Base-by-base conservation (phyloP, 2,888 invertebrate species). In the Rotaria socialis region DNA sequence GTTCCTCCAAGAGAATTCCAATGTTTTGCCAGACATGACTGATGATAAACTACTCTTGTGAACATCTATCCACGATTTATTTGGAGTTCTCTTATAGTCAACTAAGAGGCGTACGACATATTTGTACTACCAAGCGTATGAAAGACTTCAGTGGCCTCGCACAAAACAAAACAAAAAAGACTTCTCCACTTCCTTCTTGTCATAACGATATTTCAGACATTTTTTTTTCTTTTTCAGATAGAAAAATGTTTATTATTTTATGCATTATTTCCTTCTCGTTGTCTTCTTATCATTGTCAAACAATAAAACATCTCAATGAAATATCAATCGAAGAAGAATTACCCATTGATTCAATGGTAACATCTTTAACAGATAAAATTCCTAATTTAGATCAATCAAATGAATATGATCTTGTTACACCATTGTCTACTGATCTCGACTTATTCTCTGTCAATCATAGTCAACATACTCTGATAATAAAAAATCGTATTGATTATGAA, bases 361-460 rank as follows among this genome's bases (percentile, higher is more conserved):
- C 80, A 41, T 47, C 47, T 2, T 11, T 80, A 43, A 80, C 47
- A 8, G 80, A 80, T 47, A 80, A 80, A 47, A 47, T 80, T 80
- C 80, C 80, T n/a, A 80, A 80, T 80, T 47, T 80, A 80, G 80
- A 80, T 47, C 80, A 80, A 47, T 80, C 80, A 14, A 47, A 24
- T 10, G 80, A 43, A 24, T 80, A 80, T 47, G 80, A 80, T 80
- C 47, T 80, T 24, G 80, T 80, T 19, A n/a, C 80, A 80, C 43
- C 80, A 24, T 35, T 19, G 19, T 80, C 80, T 19, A 80, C 0
- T 47, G 80, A 80, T 80, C n/a, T 80, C 5, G 80, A 80, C 47
- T 47, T 80, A 80, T 80, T 80, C 24, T 80, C 80, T 3, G 24
- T 80, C 7, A 41, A 80, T 80, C 80, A 80, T 47, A 47, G 2